Percentiles rank a stretch among this genome's conserved stretches.
Evolutionary conservation across 2,888 invertebrate genomes (phyloP).

Genomic region (Sarcophaga caerulescens): DNA sequence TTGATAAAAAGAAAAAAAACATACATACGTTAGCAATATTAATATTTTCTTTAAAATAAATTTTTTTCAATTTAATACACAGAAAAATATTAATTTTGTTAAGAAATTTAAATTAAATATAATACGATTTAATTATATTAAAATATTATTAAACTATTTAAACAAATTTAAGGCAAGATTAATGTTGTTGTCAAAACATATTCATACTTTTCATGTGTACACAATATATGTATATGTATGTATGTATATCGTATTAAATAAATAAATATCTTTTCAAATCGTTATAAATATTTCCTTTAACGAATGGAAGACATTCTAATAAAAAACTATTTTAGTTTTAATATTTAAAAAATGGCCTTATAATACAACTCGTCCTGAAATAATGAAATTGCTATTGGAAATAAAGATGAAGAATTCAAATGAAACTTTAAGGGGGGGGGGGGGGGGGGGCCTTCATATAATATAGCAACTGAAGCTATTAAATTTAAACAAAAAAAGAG

Average conservation of each 20-base stretch:
- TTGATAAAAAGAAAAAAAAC: no score
- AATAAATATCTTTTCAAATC: constrained; percentile 26
- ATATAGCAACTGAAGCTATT: no score
- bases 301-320: constrained; percentile 15
- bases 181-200: constrained; percentile 24
- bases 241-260: no score
- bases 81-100: neutral
- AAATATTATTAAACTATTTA: constrained; percentile 41
- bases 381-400: no score
- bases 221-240: neutral
- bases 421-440: no score
- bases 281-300: constrained; percentile 6
- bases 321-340: neutral
- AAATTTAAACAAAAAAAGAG: no score
- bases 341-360: no score
- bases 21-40: neutral
- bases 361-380: no score
- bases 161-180: constrained; percentile 53
- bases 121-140: constrained; percentile 15
- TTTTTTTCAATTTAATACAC: neutral
- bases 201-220: neutral
- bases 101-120: neutral
- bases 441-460: no score
- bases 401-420: no score
- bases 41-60: constrained; percentile 8